Evolutionary conservation across 2,797 vertebrate genomes (phyloP).

Genomic region (Oceanodroma leucorhoa): DNA sequence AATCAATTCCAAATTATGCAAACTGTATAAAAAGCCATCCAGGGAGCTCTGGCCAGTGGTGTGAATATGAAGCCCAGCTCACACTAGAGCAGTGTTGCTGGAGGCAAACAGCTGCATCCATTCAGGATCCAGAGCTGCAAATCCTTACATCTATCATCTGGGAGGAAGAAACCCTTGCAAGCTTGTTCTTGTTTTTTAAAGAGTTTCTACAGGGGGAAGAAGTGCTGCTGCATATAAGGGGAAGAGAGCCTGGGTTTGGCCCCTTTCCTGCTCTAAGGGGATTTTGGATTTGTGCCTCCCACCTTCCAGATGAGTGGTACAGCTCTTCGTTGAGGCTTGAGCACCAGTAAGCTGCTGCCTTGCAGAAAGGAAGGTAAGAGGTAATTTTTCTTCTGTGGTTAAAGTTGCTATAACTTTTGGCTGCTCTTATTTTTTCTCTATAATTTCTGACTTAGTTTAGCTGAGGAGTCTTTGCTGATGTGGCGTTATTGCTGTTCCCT

Average conservation of each 20-base stretch:
- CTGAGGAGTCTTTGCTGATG: neutral
- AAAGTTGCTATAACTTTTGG: neutral
- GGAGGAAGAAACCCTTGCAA: neutral
- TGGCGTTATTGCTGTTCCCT: neutral
- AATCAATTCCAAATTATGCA: accelerated
- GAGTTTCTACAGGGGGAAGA: neutral
- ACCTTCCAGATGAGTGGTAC: neutral
- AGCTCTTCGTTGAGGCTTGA: neutral
- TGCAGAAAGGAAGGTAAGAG: neutral
- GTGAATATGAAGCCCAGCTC: neutral
- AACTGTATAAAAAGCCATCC: neutral
- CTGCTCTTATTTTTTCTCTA: neutral
- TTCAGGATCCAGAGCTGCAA: neutral
- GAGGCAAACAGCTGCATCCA: neutral
- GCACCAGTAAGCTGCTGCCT: neutral
- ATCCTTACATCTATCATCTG: neutral
- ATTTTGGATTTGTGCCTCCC: neutral
- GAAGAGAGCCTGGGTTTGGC: neutral
- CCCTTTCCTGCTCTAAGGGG: neutral
- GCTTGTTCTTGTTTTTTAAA: neutral
- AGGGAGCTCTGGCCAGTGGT: neutral
- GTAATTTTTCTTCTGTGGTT: neutral
- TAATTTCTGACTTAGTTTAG: neutral
- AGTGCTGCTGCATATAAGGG: neutral
- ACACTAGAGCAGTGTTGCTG: neutral